These are phyloP conservation scores for Trachelus stipa DNA, from an alignment of 2,888 invertebrate genomes.

Conservation along the genomic window DNA sequence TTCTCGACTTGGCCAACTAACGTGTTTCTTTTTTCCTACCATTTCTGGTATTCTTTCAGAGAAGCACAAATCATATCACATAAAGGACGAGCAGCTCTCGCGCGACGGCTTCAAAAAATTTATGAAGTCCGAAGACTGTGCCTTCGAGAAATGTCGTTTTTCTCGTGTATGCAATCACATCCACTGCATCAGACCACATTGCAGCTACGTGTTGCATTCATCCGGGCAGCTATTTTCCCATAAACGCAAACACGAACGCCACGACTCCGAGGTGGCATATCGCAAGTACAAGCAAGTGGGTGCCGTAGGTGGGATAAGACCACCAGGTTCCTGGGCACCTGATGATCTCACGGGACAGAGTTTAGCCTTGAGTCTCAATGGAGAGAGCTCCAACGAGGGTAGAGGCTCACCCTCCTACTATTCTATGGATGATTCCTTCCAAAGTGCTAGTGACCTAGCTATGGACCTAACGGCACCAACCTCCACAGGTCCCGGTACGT, in stretches of 20 bases:
- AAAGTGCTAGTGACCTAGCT: conserved; percentile 62
- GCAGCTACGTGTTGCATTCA: conserved; percentile 96
- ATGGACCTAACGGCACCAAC: conserved; percentile 63
- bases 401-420: conserved; percentile 69
- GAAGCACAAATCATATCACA: conserved; percentile 98
- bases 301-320: conserved; percentile 65
- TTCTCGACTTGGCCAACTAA: conserved; percentile 5
- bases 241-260: conserved; percentile 96
- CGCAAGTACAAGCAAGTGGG: conserved; percentile 76
- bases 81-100: conserved; percentile 95
- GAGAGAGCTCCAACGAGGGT: conserved; percentile 70
- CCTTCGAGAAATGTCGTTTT: conserved; percentile 91
- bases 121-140: conserved; percentile 95
- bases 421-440: conserved; percentile 63
- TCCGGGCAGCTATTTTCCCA: conserved; percentile 97
- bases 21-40: conserved; percentile 16
- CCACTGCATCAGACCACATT: conserved; percentile 95
- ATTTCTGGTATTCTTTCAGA: conserved; percentile 72
- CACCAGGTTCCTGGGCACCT: conserved; percentile 58
- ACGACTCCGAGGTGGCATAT: conserved; percentile 91
- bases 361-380: conserved; percentile 64
- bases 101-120: conserved; percentile 99
- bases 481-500: conserved; percentile 36
- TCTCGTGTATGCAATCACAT: conserved; percentile 97
- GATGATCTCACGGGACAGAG: conserved; percentile 56